These are phyloP conservation scores for Pithys albifrons DNA, from an alignment of 2,113 vertebrate genomes.

Conservation along the genomic window DNA sequence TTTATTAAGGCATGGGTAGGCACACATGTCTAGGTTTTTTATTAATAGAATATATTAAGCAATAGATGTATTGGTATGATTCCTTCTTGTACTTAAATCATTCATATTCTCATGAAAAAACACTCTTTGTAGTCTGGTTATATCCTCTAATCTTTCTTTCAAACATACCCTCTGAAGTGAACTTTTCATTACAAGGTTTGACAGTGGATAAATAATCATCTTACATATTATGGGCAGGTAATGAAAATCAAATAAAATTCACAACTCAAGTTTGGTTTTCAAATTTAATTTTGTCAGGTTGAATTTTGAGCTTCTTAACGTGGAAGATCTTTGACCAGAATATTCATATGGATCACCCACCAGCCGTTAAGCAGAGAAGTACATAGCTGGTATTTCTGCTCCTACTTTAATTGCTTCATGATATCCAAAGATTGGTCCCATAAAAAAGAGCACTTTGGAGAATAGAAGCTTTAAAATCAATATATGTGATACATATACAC, in stretches of 20 bases:
- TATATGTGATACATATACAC: neutral
- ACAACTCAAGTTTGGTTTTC: neutral
- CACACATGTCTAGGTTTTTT: neutral
- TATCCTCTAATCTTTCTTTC: neutral
- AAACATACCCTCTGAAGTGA: neutral
- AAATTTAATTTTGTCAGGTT: neutral
- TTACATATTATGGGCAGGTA: neutral
- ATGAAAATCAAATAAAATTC: neutral
- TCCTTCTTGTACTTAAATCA: neutral
- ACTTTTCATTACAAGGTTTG: neutral
- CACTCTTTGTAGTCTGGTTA: neutral
- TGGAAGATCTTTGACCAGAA: neutral
- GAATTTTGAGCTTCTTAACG: neutral
- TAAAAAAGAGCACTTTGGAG: neutral
- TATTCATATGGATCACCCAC: neutral
- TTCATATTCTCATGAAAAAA: neutral
- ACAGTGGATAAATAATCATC: neutral
- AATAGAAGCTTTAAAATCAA: neutral
- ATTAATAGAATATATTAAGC: neutral
- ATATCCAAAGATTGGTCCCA: neutral
- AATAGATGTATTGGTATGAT: neutral
- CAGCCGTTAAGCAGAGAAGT: neutral
- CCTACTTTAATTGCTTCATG: neutral
- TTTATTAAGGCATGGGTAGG: neutral
- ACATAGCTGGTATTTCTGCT: neutral